Evolutionary conservation across 2,797 vertebrate species (phyloP).

Genomic region (Echiichthys vipera): DNA sequence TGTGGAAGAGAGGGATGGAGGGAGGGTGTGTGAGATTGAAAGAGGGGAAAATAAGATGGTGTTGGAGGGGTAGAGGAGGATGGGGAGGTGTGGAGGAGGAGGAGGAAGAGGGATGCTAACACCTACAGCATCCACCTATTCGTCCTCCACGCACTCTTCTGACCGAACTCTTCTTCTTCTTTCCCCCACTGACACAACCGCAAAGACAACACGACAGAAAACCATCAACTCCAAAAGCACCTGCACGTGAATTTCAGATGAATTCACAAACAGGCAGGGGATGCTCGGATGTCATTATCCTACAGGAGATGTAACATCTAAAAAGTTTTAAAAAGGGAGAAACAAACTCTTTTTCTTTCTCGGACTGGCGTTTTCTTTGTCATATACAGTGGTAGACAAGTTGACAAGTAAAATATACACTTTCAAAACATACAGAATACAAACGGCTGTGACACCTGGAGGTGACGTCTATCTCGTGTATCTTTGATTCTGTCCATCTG

Average conservation of each 20-base stretch:
- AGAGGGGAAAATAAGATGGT: slow-evolving; percentile 83
- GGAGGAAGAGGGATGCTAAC: slow-evolving; percentile 65
- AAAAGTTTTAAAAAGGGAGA: slow-evolving; percentile 49
- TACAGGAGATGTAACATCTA: neutral
- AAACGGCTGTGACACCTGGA: slow-evolving; percentile 31
- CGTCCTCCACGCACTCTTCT: slow-evolving; percentile 70
- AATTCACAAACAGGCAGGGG: slow-evolving; percentile 3
- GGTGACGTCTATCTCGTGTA: slow-evolving; percentile 24
- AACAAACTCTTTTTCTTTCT: slow-evolving; percentile 42
- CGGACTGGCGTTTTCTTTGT: neutral
- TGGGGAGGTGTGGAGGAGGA: slow-evolving; percentile 52
- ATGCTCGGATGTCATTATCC: slow-evolving; percentile 12
- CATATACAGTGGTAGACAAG: neutral
- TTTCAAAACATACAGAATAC: slow-evolving; percentile 11
- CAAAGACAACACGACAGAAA: slow-evolving; percentile 25
- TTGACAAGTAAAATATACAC: slow-evolving; percentile 38
- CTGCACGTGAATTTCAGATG: slow-evolving; percentile 18
- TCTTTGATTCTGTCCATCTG: slow-evolving; percentile 54
- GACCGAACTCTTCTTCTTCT: slow-evolving; percentile 65
- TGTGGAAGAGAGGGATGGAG: slow-evolving; percentile 84
- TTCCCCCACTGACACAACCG: slow-evolving; percentile 54
- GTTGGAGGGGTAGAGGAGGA: slow-evolving; percentile 75
- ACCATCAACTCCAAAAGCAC: slow-evolving; percentile 22
- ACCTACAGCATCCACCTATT: slow-evolving; percentile 77
- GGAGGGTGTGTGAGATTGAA: slow-evolving; percentile 84